phyloP scores from a whole-genome alignment of 2,797 vertebrate species.

The Eptatretus atami region DNA sequence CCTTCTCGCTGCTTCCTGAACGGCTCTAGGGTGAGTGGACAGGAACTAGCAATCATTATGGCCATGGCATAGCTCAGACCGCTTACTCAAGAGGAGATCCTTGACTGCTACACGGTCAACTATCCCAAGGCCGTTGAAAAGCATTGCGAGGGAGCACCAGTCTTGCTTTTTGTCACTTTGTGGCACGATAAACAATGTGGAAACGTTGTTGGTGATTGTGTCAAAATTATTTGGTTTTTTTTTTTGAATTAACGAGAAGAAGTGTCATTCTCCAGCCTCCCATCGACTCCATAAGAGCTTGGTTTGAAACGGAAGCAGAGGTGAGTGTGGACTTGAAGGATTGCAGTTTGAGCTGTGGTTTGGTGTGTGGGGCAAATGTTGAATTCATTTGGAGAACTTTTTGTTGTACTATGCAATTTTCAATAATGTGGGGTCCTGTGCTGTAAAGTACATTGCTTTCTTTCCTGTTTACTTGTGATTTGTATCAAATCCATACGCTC shows the following conservation, averaged over 20 bases:
- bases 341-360: too few species aligned
- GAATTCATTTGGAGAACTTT: too few species aligned
- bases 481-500: too few species aligned
- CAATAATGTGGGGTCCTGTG: too few species aligned
- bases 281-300: conserved; percentile 2
- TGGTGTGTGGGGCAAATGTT: too few species aligned
- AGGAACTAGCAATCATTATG: neutral
- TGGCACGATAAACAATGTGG: neutral
- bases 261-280: neutral
- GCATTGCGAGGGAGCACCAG: conserved; percentile 1
- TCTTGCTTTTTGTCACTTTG: neutral
- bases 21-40: too few species aligned
- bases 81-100: conserved; percentile 3
- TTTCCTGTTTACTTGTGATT: too few species aligned
- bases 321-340: neutral
- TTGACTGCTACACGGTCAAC: neutral
- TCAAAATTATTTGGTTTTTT: neutral
- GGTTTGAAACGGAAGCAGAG: neutral
- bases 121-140: neutral
- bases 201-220: neutral
- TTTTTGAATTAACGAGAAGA: conserved; percentile 1
- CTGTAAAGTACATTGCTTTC: too few species aligned
- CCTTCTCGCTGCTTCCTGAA: too few species aligned
- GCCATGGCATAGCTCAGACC: conserved; percentile 3
- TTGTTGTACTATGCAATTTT: too few species aligned